phyloP scores from a whole-genome alignment of 1,140 invertebrate species.

The Pemphigus obesinymphae region DNA sequence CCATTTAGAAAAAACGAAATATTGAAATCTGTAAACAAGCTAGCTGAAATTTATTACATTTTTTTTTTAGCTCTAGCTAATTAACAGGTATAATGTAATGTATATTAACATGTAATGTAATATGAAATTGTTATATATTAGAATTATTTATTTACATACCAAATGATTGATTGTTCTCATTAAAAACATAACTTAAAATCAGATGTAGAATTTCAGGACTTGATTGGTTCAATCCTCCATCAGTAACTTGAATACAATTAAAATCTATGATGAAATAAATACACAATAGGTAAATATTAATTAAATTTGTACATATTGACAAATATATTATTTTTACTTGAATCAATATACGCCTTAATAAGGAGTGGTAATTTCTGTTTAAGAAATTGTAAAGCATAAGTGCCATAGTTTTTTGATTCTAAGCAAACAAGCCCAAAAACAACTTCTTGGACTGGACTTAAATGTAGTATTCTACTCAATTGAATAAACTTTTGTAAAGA shows the following conservation, averaged over 20 bases:
- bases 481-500: conserved; percentile 72
- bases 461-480: conserved; percentile 75
- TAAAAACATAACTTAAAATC: conserved; percentile 56
- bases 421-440: conserved; percentile 78
- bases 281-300: not conserved
- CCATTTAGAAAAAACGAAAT: too few species aligned
- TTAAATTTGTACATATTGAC: too few species aligned
- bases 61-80: too few species aligned
- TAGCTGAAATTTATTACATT: too few species aligned
- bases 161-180: conserved; percentile 52
- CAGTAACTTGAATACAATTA: conserved; percentile 52
- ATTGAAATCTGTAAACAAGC: conserved; percentile 55
- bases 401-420: conserved; percentile 65
- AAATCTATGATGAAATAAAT: not conserved
- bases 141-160: conserved; percentile 47
- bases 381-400: conserved; percentile 69
- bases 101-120: too few species aligned
- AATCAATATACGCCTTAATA: conserved; percentile 76
- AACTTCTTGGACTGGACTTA: conserved; percentile 82
- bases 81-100: too few species aligned
- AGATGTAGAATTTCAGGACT: conserved; percentile 82
- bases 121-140: too few species aligned
- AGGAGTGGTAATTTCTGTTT: conserved; percentile 77
- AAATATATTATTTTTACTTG: too few species aligned
- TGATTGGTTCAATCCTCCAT: conserved; percentile 79